Percentiles rank a stretch among this genome's conserved stretches.
Conservation (phyloP, 1,140 invertebrate species). For the Heliconius melpomene region DNA sequence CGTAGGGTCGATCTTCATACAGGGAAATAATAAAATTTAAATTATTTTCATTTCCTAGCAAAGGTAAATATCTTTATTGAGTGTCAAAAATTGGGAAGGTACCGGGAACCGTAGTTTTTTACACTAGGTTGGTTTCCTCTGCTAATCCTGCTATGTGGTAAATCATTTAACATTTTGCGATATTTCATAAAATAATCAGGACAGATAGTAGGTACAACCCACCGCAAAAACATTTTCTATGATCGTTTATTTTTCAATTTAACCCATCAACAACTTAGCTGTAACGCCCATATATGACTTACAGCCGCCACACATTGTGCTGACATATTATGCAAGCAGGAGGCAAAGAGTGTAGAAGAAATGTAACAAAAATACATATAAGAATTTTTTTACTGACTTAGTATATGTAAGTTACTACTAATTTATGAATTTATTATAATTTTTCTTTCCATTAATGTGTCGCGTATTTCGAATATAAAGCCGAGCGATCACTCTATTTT, state of each 20-base stretch:
- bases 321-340: neutral
- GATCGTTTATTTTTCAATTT: slow-evolving; percentile 43
- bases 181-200: slow-evolving; percentile 15
- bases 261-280: slow-evolving; percentile 11
- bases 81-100: too few relatives aligned
- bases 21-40: neutral
- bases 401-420: neutral
- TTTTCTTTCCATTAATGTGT: too few relatives aligned
- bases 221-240: slow-evolving; percentile 30
- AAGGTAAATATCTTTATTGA: too few relatives aligned
- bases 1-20: neutral
- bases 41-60: neutral
- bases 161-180: neutral
- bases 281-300: neutral
- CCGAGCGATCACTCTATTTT: too few relatives aligned
- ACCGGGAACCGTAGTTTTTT: too few relatives aligned
- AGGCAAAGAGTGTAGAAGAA: neutral
- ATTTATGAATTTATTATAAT: neutral
- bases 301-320: neutral
- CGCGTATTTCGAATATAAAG: too few relatives aligned
- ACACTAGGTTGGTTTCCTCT: too few relatives aligned
- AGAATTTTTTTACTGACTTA: neutral
- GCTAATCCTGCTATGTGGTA: too few relatives aligned
- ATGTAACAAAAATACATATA: neutral
- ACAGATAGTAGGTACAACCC: slow-evolving; percentile 45